Percentiles rank a stretch among this genome's conserved stretches.
Evolutionary conservation across 2,888 invertebrate genomes (phyloP).

Genomic region (Thereva unica): DNA sequence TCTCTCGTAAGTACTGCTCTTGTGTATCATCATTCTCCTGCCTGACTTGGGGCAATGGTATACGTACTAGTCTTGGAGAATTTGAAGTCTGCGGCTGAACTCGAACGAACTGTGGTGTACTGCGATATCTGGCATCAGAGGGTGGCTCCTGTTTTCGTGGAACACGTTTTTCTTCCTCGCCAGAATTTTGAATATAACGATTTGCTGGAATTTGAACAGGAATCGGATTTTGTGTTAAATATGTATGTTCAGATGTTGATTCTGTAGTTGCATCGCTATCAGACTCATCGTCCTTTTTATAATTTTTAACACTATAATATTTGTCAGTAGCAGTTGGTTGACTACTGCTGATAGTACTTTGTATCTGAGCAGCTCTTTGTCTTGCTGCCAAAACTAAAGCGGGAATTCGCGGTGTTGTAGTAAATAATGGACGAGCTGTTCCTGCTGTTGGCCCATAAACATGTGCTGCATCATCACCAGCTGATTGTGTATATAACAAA

Average conservation of each 20-base stretch:
- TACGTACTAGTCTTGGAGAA: conserved; percentile 49
- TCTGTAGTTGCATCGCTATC: conserved; percentile 63
- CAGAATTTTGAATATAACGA: conserved; percentile 43
- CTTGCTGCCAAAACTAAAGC: conserved; percentile 61
- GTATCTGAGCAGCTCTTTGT: conserved; percentile 55
- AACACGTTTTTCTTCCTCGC: conserved; percentile 38
- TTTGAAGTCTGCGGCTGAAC: conserved; percentile 47
- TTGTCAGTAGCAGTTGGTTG: conserved; percentile 50
- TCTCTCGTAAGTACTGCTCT: conserved; percentile 48
- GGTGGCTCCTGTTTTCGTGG: conserved; percentile 35
- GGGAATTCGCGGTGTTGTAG: conserved; percentile 63
- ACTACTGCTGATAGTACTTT: conserved; percentile 39
- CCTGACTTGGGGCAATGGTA: conserved; percentile 50
- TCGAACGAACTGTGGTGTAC: conserved; percentile 57
- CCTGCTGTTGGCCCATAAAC: conserved; percentile 70
- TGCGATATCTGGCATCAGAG: conserved; percentile 20
- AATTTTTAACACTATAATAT: conserved; percentile 51
- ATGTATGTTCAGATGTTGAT: conserved; percentile 60
- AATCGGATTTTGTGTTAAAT: conserved; percentile 62
- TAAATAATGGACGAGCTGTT: conserved; percentile 68
- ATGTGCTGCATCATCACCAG: conserved; percentile 69
- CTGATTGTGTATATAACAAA: conserved; percentile 63
- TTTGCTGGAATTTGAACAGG: conserved; percentile 63
- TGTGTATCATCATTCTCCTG: conserved; percentile 36
- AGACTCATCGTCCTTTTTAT: conserved; percentile 47